Base-by-base conservation (phyloP, 35 echinoderm and acorn worm species). In the Apostichopus japonicus region DNA sequence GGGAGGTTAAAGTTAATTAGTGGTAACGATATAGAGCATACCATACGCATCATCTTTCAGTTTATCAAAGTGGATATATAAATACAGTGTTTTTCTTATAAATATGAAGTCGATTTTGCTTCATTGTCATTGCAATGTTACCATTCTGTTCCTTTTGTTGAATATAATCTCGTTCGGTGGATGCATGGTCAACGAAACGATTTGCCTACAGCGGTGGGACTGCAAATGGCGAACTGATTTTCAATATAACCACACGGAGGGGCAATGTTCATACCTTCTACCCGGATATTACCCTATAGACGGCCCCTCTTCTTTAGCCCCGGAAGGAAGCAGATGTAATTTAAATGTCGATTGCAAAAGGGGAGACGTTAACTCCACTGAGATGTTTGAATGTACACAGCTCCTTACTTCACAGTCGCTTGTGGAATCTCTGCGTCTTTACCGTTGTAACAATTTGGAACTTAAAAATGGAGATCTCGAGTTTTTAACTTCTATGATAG, bases 151-250 rank as follows among this genome's bases (percentile, higher is more conserved):
- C 7, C 7, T 61, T 61, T 61, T 61, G 57, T 61, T 61, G 57
- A 21, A 24, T 5, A 23, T 23, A 19, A 75, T 84, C 54, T 58
- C 16, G 10, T n/a, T 57, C 5, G 54, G 16, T 7, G 54, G 8
- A 21, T 55, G 17, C 24, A 59, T 44, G 33, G 33, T 3, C 63
- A 89, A 89, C n/a, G 67, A 72, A 6, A 89, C 86, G 56, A 17
- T 11, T 67, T 89, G 86, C 9, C 44, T 89, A 6, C 59, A 89
- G 10, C 19, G 15, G 16, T 89, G 59, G 67, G 86, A 89, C 51
- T 89, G 86, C 72, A 89, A 73, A 65, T 89, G 86, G 86, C 56
- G 51, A 51, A 71, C 25, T 44, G 56, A 72, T 44, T 33, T 72
- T 72, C 86, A 65, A 10, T 89, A 72, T 53, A 21, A 25, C 33